Evolutionary conservation across 2,113 vertebrate species (phyloP), one percentile per base, ranked within the genome.

Genomic region (Kryptolebias marmoratus): DNA sequence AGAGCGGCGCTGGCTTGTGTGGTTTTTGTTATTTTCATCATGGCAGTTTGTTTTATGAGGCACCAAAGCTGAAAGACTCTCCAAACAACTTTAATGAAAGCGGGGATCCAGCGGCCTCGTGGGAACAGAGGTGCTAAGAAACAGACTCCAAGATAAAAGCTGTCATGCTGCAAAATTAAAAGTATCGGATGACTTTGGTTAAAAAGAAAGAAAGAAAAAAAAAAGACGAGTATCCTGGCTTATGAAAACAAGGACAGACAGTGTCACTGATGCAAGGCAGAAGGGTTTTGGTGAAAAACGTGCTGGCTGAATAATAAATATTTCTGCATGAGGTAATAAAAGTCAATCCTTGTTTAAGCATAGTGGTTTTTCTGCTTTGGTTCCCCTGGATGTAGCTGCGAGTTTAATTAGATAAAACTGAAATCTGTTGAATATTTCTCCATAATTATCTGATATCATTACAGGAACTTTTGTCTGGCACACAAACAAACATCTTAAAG

Each of bases 71-170:
- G 73, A 84, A 77, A 86, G 78, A 73, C 74, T 86, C 83, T 78
- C 74, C 86, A 87, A 91, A 90, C 84, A 90, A 80, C 82, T 89
- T 84, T 82, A 90, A 87, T 88, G 85, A 89, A 89, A 91, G 83
- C 79, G 64, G 72, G 79, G 79, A 84, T 83, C 77, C 77, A 69
- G 62, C 18, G 14, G 83, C 67, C 89, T 81, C 78, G 3, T 79
- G 87, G 84, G 89, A 88, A 69, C 58, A 2, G 15, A 64, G 68
- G 70, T 42, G 71, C 71, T 74, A 71, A 75, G 69, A 69, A 50
- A 68, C 72, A 64, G 42, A 64, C 73, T 76, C 74, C 42, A 55
- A 28, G 28, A 49, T 31, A 63, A 63, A 63, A 54, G 82, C 81
- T 13, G 73, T 65, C 77, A 39, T 14, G 62, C 66, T 64, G 57